phyloP scores from a whole-genome alignment of 2,888 invertebrate species.

The Microplitis manilae region DNA sequence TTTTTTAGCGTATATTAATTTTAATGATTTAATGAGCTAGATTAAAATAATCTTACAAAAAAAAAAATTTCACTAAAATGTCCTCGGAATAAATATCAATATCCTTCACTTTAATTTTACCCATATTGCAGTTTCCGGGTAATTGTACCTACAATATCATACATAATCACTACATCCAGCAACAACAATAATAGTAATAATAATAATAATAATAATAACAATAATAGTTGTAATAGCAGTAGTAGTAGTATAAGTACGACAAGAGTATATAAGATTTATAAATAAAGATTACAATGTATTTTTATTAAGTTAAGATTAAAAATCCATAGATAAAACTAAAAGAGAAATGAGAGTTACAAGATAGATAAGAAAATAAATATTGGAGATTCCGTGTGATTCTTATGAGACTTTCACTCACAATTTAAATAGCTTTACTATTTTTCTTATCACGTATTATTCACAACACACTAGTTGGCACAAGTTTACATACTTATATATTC shows the following conservation, averaged over 20 bases:
- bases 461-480: background rate
- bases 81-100: background rate
- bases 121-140: background rate
- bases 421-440: slow-evolving; percentile 25
- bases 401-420: slow-evolving; percentile 33
- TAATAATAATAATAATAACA: background rate
- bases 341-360: background rate
- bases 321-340: background rate
- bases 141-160: background rate
- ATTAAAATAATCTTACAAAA: background rate
- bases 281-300: background rate
- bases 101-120: background rate
- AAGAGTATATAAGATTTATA: background rate
- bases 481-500: background rate
- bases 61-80: background rate
- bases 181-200: background rate
- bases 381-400: slow-evolving; percentile 15
- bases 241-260: too few species aligned
- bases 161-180: background rate
- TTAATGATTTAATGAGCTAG: background rate
- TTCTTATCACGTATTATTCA: slow-evolving; percentile 12
- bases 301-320: background rate
- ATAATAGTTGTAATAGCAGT: background rate
- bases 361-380: slow-evolving; percentile 1
- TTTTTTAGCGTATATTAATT: background rate